A percentile compares a stretch with the other conserved stretches of the same genome.
Conservation (phyloP, 2,888 invertebrate species). For the Norana najaformis region DNA sequence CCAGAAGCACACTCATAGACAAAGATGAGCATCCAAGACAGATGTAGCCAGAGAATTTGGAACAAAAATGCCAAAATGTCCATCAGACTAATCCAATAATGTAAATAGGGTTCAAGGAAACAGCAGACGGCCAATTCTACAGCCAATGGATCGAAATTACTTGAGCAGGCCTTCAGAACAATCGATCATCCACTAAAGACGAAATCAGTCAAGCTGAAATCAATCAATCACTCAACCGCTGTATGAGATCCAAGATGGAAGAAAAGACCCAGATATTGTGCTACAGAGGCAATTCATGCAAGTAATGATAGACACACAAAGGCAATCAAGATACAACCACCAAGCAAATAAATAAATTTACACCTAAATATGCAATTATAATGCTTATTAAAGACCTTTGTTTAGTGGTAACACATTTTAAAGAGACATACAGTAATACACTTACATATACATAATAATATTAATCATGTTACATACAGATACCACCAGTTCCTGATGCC, state of each 20-base stretch:
- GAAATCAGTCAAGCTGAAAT: not conserved
- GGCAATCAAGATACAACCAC: not conserved
- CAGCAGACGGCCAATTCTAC: not conserved
- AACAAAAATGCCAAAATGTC: not conserved
- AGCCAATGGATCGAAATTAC: not conserved
- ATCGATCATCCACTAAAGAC: not conserved
- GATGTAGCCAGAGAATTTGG: not conserved
- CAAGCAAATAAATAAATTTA: not conserved
- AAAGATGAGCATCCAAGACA: not conserved
- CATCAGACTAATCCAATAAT: not conserved
- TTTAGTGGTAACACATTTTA: too few relatives aligned
- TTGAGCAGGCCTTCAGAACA: not conserved
- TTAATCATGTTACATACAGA: too few relatives aligned
- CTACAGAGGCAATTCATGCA: not conserved
- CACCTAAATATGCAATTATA: not conserved
- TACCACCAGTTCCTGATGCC: too few relatives aligned
- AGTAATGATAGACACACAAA: not conserved
- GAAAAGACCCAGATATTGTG: not conserved
- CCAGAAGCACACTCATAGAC: not conserved
- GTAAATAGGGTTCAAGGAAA: not conserved
- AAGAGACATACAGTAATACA: not conserved
- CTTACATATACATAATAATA: not conserved
- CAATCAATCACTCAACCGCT: slow-evolving; percentile 7
- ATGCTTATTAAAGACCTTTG: not conserved
- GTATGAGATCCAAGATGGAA: not conserved